phyloP scores from a whole-genome alignment of 2,888 invertebrate genomes.

The Cylloceria caligata region DNA sequence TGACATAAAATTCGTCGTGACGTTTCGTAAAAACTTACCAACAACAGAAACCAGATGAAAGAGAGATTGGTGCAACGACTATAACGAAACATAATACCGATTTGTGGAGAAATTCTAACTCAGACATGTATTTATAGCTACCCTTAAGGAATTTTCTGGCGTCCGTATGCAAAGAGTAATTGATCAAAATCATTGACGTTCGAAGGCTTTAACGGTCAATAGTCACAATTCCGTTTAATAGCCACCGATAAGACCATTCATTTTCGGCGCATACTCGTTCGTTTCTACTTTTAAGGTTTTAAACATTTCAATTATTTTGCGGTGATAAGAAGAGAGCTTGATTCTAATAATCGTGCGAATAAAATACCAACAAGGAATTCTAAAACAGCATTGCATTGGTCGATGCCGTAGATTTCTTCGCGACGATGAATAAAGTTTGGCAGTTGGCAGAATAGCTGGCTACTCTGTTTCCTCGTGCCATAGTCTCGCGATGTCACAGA shows the following conservation, averaged over 20 bases:
- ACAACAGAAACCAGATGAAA: conserved; percentile 33
- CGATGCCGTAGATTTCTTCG: conserved; percentile 54
- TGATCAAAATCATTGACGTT: conserved; percentile 30
- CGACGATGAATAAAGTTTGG: conserved; percentile 22
- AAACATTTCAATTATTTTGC: neutral
- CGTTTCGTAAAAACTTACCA: conserved; percentile 50
- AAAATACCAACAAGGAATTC: neutral
- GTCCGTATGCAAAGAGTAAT: conserved; percentile 9
- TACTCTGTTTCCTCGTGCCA: conserved; percentile 15
- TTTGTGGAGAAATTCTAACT: conserved; percentile 15
- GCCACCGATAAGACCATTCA: conserved; percentile 40
- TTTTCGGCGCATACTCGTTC: neutral
- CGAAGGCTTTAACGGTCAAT: neutral
- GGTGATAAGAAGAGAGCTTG: neutral
- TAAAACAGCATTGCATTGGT: conserved; percentile 4
- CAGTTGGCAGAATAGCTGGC: conserved; percentile 59
- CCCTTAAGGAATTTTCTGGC: conserved; percentile 33
- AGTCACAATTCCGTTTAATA: conserved; percentile 32
- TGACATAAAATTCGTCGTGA: neutral
- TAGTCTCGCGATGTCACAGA: conserved; percentile 18
- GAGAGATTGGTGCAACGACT: conserved; percentile 7
- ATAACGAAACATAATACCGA: conserved; percentile 58
- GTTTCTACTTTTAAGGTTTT: neutral
- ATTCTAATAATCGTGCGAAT: too few relatives aligned
- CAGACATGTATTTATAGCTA: conserved; percentile 40